Conservation (phyloP, 2,888 invertebrate genomes). For the Drosophila histrio region DNA sequence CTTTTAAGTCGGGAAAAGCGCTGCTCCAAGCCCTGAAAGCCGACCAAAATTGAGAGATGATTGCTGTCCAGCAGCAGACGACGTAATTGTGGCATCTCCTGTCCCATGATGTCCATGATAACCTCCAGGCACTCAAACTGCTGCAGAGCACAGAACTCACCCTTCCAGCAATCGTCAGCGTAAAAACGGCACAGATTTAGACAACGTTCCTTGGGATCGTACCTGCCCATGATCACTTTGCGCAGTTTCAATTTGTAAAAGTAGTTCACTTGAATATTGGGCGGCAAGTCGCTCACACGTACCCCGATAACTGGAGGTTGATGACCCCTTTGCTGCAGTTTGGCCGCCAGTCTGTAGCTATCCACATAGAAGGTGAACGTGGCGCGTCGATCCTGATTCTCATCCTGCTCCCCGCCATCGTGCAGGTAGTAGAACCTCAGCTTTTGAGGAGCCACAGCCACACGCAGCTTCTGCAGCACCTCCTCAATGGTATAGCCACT, state of each 20-base stretch:
- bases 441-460: conserved; percentile 25
- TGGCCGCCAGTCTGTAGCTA: conserved; percentile 32
- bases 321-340: conserved; percentile 20
- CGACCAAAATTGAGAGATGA: conserved; percentile 28
- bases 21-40: conserved; percentile 35
- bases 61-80: conserved; percentile 52
- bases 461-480: conserved; percentile 27
- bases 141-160: conserved; percentile 51
- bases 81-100: conserved; percentile 41
- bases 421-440: conserved; percentile 37
- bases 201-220: conserved; percentile 18
- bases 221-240: conserved; percentile 35
- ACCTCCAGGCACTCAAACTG: conserved; percentile 35
- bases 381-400: conserved; percentile 33
- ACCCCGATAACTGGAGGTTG: conserved; percentile 20
- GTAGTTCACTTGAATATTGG: conserved; percentile 31
- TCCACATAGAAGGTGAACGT: conserved; percentile 57
- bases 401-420: conserved; percentile 43
- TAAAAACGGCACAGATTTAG: conserved; percentile 46
- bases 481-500: conserved; percentile 9
- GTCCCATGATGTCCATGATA: conserved; percentile 29
- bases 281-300: conserved; percentile 38
- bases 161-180: conserved; percentile 27
- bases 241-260: conserved; percentile 20
- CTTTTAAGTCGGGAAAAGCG: conserved; percentile 23